Base-by-base conservation (phyloP, 2,888 invertebrate genomes). In the Andrena minutula region DNA sequence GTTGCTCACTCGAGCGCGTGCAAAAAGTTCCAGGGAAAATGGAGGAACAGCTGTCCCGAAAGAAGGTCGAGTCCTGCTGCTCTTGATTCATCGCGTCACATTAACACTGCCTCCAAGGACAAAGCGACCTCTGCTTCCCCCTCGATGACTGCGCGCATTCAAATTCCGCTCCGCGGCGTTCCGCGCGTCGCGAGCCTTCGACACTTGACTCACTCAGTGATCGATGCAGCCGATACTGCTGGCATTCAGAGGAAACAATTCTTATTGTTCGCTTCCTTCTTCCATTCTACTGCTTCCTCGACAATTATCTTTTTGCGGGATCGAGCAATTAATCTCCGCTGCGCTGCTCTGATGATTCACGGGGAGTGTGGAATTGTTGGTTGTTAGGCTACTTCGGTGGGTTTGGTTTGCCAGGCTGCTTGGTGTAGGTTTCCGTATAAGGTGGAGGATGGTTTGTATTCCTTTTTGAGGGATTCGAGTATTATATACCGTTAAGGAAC, bases 21-120 rank as follows among this genome's bases (percentile, higher is more conserved):
- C 23, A 73, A 26, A 66, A 4, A 16, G 41, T 16, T 41, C 16
- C 0, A 35, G n/a, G 30, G 47, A 35, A 28, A 69, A 35, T 35
- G 23, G 51, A 12, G 16, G 35, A 61, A 51, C 51, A 53, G 10
- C 23, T 63, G 53, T 53, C 35, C 16, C 20, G 20, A 23, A 28
- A 26, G 41, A 41, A 69, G 35, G 41, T 68, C 51, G 32, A 32
- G 32, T 28, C 32, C 16, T 23, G 32, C 28, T 74, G 35, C 28
- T 16, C 16, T 70, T 35, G 53, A 75, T 75, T 63, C 60, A 41
- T 69, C 35, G 63, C 28, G 30, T 58, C n/a, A 60, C 23, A 20
- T 30, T 61, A 60, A 16, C 20, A 49, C 10, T 3, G 30, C 4
- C 16, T 16, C 2, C 30, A 65, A 47, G 58, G 65, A 58, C 10